phyloP scores from a whole-genome alignment of 2,113 vertebrate genomes.

The Tricholaema leucomelas region DNA sequence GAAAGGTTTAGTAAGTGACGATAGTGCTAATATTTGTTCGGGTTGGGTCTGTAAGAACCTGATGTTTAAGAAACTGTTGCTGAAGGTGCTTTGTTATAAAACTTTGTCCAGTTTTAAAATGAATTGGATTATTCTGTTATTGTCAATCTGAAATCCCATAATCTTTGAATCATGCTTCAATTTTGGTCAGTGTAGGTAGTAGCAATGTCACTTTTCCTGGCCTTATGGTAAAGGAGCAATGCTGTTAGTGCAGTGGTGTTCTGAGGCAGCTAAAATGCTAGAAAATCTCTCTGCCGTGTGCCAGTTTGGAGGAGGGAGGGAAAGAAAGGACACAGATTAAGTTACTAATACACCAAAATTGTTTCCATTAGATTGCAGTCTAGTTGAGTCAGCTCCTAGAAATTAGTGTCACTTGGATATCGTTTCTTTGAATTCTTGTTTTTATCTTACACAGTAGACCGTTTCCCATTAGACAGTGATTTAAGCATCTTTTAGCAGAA shows the following conservation, averaged over 20 bases:
- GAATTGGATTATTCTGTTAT: neutral
- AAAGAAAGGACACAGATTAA: neutral
- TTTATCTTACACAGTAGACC: neutral
- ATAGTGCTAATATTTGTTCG: neutral
- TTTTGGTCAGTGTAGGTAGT: neutral
- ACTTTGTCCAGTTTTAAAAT: neutral
- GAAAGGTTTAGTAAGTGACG: neutral
- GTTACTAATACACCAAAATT: neutral
- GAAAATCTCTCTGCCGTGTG: neutral
- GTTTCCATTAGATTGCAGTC: constrained; percentile 1
- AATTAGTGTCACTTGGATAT: neutral
- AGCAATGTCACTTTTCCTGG: neutral
- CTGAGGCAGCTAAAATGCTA: neutral
- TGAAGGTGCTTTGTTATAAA: neutral
- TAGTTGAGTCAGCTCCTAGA: neutral
- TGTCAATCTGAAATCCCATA: neutral
- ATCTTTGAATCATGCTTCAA: neutral
- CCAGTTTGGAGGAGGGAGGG: neutral
- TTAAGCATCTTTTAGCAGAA: neutral
- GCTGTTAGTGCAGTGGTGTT: neutral
- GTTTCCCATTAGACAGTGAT: neutral
- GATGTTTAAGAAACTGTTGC: neutral
- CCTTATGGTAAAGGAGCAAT: neutral
- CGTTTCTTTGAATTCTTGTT: neutral
- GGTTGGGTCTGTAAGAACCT: neutral